A percentile compares a stretch with the other conserved stretches of the same genome.
phyloP scores from a whole-genome alignment of 2,888 invertebrate species.

The Bhutanitis thaidina region DNA sequence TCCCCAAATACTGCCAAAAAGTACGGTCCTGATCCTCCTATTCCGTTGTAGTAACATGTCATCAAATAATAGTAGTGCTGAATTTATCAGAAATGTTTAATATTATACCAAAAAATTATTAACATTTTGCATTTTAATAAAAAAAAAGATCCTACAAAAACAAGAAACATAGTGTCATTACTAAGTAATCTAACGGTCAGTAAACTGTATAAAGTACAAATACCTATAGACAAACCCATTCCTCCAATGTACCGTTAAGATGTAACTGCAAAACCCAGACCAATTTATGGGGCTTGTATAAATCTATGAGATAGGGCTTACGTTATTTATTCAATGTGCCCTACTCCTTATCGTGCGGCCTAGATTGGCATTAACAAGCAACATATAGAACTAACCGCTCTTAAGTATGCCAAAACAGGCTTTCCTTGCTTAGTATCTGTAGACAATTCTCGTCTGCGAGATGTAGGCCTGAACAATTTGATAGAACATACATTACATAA shows the following conservation, averaged over 20 bases:
- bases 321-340: constrained; percentile 7
- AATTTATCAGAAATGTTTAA: too few species aligned
- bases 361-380: constrained; percentile 9
- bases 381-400: background rate
- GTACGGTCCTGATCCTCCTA: too few species aligned
- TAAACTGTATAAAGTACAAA: constrained; percentile 1
- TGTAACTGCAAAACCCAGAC: background rate
- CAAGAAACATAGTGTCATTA: too few species aligned
- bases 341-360: constrained; percentile 2
- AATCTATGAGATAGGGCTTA: constrained; percentile 10
- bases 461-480: too few species aligned
- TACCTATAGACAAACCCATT: constrained; percentile 7
- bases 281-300: constrained; percentile 15
- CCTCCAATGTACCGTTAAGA: constrained; percentile 11
- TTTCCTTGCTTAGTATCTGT: background rate
- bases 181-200: constrained; percentile 7
- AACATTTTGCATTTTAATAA: too few species aligned
- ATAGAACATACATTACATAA: too few species aligned
- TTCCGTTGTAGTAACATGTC: too few species aligned
- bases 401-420: background rate
- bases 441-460: background rate
- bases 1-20: too few species aligned
- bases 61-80: too few species aligned
- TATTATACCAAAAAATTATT: too few species aligned
- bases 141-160: too few species aligned